Base-by-base conservation (phyloP, 2,797 vertebrate genomes). In the Coregonus ussuriensis region DNA sequence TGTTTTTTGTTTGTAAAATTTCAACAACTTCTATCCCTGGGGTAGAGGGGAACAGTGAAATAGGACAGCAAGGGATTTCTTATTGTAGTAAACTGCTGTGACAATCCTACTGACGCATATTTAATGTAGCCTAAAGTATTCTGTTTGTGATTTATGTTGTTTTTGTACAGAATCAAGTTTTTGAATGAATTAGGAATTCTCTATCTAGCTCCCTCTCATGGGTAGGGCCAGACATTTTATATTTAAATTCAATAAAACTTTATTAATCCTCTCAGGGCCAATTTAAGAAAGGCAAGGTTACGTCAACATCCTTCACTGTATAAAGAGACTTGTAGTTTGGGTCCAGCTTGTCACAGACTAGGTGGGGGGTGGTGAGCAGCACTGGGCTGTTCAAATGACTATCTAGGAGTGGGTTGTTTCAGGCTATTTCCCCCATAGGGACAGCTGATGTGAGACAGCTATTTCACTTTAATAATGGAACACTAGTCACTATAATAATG, bases 401-500 rank as follows among this genome's bases (percentile, higher is more conserved):
- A 15, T 67, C 25, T 33, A 33, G 13, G 65, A 67, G 29, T 74
- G 9, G 29, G 29, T 79, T 77, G 54, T 35, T 13, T 37, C 16
- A 62, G 7, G 54, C 35, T 31, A 33, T 73, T 35, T 81, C 70
- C 18, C 3, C 31, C 68, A 29, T 66, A 53, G n/a, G 52, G 80
- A 79, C 74, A 84, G 82, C 79, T 77, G 54, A 52, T 35, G n/a
- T 71, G 69, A 51, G 41, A 25, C 25, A 25, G 25, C 25, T 25
- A 25, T 25, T 25, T 25, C 25, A 25, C 25, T 25, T 25, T 25
- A 25, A 25, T 25, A 25, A 25, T 25, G 25, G 25, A 25, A 25
- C 25, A 25, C 25, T 25, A 25, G 25, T 25, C 25, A 25, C 25
- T 25, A 25, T 25, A 25, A 25, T 25, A 25, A 25, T 25, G 25